phyloP scores from a whole-genome alignment of 1,140 invertebrate species.

The Saccostrea cuccullata region DNA sequence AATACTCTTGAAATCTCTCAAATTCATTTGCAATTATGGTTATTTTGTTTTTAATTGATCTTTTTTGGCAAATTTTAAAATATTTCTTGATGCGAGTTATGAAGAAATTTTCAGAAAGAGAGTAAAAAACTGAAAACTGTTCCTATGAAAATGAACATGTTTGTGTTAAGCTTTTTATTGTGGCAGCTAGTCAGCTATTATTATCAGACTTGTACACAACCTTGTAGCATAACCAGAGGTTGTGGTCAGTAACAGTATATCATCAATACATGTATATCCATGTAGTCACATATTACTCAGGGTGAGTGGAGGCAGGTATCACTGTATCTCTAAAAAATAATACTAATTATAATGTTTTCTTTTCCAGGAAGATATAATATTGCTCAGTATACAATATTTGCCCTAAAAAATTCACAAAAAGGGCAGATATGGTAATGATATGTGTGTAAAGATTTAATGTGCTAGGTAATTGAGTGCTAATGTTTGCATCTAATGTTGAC shows the following conservation, averaged over 20 bases:
- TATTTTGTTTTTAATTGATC: too few species aligned
- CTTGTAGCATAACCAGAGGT: background rate
- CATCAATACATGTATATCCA: background rate
- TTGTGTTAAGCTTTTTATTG: background rate
- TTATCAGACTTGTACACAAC: background rate
- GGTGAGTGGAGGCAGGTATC: background rate
- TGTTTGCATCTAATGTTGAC: background rate
- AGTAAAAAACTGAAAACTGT: background rate
- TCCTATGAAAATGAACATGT: background rate
- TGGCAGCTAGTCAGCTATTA: background rate
- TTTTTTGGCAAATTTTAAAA: too few species aligned
- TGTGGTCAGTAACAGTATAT: background rate
- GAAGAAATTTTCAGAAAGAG: background rate
- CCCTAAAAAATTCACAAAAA: background rate
- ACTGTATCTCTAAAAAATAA: background rate
- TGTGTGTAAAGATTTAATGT: background rate
- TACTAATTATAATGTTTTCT: background rate
- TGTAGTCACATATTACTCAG: background rate
- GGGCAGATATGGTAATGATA: background rate
- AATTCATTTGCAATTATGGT: too few species aligned
- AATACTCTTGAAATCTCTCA: too few species aligned
- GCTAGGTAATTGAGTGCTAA: background rate
- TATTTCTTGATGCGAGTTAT: too few species aligned
- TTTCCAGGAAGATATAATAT: background rate
- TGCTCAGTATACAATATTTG: background rate